Percentiles rank a stretch among this genome's conserved stretches.
phyloP scores from a whole-genome alignment of 1,140 invertebrate genomes.

The Drosophila nigromelanica region DNA sequence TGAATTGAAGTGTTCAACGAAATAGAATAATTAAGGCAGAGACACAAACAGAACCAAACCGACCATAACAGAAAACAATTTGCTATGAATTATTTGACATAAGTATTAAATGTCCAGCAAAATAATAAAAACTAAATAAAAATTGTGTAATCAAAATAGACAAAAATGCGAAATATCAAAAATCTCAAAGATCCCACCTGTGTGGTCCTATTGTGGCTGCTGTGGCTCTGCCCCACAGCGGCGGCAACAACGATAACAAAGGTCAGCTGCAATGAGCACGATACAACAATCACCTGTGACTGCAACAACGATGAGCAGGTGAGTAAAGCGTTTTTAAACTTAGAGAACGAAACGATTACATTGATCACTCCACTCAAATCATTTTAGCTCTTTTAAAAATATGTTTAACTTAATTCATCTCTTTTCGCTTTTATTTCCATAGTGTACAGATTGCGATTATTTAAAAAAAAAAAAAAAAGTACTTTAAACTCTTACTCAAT shows the following conservation, averaged over 20 bases:
- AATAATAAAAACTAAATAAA: too few relatives aligned
- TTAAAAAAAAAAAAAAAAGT: too few relatives aligned
- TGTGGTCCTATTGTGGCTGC: constrained; percentile 20
- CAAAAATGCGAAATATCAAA: constrained; percentile 66
- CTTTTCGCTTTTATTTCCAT: too few relatives aligned
- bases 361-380: too few relatives aligned
- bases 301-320: constrained; percentile 71
- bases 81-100: constrained; percentile 44
- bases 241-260: constrained; percentile 35
- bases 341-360: background rate
- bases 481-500: too few relatives aligned
- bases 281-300: constrained; percentile 78
- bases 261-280: constrained; percentile 69
- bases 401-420: too few relatives aligned
- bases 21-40: constrained; percentile 20
- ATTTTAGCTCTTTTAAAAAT: too few relatives aligned
- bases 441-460: too few relatives aligned
- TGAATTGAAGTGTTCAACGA: constrained; percentile 35
- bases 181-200: constrained; percentile 72
- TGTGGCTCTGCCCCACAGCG: background rate
- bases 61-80: constrained; percentile 5
- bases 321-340: constrained; percentile 31
- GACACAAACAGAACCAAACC: constrained; percentile 7
- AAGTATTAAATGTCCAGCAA: constrained; percentile 6
- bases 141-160: constrained; percentile 5